Evolutionary conservation across 2,888 invertebrate species (phyloP).

Genomic region (Hyalella azteca): DNA sequence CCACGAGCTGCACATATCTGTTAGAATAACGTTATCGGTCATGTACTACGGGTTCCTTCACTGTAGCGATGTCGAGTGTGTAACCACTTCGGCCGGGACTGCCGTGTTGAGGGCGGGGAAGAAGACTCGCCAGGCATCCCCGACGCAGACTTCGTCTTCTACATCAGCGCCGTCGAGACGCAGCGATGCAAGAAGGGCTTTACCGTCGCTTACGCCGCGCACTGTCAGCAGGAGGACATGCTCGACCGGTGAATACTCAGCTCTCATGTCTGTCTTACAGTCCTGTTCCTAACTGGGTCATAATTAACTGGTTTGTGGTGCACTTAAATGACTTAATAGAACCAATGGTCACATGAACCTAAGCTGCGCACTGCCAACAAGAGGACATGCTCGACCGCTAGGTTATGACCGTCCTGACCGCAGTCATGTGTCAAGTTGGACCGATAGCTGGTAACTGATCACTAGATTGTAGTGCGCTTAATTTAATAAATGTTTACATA

Average conservation of each 20-base stretch:
- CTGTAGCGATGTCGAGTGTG: conserved; percentile 89
- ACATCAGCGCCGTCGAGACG: conserved; percentile 93
- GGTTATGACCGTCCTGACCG: conserved; percentile 46
- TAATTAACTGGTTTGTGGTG: background rate
- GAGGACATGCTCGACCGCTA: conserved; percentile 88
- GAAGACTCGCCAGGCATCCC: conserved; percentile 63
- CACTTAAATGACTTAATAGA: background rate
- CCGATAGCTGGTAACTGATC: background rate
- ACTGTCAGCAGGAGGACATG: conserved; percentile 94
- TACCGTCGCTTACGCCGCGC: conserved; percentile 89
- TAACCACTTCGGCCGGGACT: conserved; percentile 84
- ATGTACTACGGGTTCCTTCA: too few species aligned
- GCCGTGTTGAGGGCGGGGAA: conserved; percentile 63
- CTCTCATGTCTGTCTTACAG: too few species aligned
- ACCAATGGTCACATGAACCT: too few species aligned
- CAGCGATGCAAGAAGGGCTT: conserved; percentile 80
- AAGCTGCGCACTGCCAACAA: conserved; percentile 98
- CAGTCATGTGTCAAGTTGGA: too few species aligned
- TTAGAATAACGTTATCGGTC: too few species aligned
- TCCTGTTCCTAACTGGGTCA: too few species aligned
- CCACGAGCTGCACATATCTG: too few species aligned
- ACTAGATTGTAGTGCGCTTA: background rate
- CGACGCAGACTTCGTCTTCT: conserved; percentile 92
- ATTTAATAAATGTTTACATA: too few species aligned
- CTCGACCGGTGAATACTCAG: conserved; percentile 74